These are phyloP conservation scores for Orestias chungarensis DNA, from an alignment of 2,797 vertebrate species.

Conservation along the genomic window DNA sequence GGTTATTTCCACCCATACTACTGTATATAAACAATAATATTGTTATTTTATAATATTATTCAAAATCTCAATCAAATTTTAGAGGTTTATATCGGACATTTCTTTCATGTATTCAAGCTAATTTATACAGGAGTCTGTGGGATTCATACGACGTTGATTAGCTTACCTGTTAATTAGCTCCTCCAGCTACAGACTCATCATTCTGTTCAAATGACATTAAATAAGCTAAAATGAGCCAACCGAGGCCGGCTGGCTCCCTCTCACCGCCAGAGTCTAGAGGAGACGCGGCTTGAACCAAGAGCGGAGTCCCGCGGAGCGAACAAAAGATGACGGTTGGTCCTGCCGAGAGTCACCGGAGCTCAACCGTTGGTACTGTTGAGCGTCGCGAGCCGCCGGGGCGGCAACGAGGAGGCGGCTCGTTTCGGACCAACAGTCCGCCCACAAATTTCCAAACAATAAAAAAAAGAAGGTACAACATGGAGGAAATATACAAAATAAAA, in stretches of 20 bases:
- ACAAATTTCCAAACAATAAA: neutral
- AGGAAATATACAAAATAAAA: too few species aligned
- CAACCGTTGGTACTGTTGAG: conserved; percentile 24
- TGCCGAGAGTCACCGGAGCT: conserved; percentile 32
- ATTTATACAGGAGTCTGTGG: too few species aligned
- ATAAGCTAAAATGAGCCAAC: conserved; percentile 10
- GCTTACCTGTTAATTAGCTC: conserved; percentile 1
- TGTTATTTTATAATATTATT: neutral
- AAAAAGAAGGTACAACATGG: neutral
- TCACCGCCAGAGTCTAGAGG: neutral
- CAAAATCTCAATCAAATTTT: too few species aligned
- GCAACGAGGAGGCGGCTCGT: neutral
- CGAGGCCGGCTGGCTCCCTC: neutral
- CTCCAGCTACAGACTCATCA: neutral
- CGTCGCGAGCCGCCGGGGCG: conserved; percentile 20
- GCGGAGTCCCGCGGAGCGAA: conserved; percentile 39
- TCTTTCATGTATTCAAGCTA: too few species aligned
- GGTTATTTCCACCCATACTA: neutral
- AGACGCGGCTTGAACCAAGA: neutral
- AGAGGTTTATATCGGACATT: too few species aligned
- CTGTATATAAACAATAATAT: neutral
- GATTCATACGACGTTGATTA: conserved; percentile 6
- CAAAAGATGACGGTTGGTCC: conserved; percentile 69
- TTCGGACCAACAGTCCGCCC: neutral
- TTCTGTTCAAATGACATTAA: neutral